phyloP scores from a whole-genome alignment of 1,140 invertebrate species.

The Thereuonema tuberculata region DNA sequence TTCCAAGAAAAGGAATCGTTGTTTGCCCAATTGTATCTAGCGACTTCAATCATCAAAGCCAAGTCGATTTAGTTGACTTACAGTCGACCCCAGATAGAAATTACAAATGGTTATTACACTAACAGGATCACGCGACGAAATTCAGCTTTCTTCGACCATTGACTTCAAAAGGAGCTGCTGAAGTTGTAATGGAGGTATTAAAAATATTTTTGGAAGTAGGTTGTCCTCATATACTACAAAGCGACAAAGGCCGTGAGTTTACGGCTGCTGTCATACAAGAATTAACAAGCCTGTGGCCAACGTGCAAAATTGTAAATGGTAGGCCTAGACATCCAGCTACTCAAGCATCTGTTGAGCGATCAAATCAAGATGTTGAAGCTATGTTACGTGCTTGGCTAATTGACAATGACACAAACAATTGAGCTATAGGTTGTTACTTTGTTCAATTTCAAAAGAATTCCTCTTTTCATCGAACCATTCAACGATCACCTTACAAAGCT shows the following conservation, averaged over 20 bases:
- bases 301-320: conserved; percentile 16
- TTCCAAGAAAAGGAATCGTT: not conserved
- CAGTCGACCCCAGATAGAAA: not conserved
- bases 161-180: not conserved
- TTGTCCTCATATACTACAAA: conserved; percentile 20
- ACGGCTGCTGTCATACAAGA: conserved; percentile 26
- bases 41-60: conserved; percentile 7
- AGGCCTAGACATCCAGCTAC: conserved; percentile 21
- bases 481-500: conserved; percentile 14
- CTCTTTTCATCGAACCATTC: conserved; percentile 19
- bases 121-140: not conserved
- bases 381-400: conserved; percentile 11
- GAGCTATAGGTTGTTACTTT: conserved; percentile 17
- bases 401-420: conserved; percentile 4
- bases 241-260: conserved; percentile 20
- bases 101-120: not conserved
- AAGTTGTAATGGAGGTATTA: conserved; percentile 19
- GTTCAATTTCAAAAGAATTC: not conserved
- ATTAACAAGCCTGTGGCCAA: conserved; percentile 22
- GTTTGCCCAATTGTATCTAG: conserved; percentile 3
- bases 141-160: not conserved
- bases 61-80: no score
- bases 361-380: conserved; percentile 19
- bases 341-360: conserved; percentile 21
- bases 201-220: conserved; percentile 25